Evolutionary conservation across 1,140 invertebrate genomes (phyloP).

Genomic region (Megathymus violae): DNA sequence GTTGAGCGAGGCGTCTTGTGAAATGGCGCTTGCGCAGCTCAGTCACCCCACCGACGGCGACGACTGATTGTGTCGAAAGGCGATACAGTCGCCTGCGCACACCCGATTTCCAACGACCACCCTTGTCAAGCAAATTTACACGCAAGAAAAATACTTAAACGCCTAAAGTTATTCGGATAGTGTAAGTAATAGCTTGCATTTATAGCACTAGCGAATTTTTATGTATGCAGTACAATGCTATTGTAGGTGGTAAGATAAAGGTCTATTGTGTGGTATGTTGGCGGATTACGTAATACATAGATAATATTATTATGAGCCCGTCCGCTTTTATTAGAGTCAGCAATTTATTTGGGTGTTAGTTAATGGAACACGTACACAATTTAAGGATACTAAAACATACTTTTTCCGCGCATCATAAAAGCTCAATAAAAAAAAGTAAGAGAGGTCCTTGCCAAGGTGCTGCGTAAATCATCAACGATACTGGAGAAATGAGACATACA

Average conservation of each 20-base stretch:
- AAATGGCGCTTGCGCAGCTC: conserved; percentile 78
- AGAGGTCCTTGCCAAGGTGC: no score
- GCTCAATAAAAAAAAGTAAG: no score
- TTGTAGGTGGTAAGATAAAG: conserved; percentile 35
- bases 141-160: background rate
- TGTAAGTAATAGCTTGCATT: background rate
- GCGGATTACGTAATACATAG: conserved; percentile 44
- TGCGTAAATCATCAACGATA: no score
- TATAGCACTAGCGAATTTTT: background rate
- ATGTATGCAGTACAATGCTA: background rate
- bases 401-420: no score
- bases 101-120: conserved; percentile 54
- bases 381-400: no score
- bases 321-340: no score
- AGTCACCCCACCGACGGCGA: conserved; percentile 68
- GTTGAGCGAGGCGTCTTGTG: conserved; percentile 79
- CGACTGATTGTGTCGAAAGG: conserved; percentile 71
- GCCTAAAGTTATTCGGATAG: background rate
- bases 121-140: conserved; percentile 14
- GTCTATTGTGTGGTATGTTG: background rate
- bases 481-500: no score
- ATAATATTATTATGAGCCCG: conserved; percentile 36
- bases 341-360: no score
- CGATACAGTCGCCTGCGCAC: conserved; percentile 65
- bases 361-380: no score